Evolutionary conservation across 2,888 invertebrate species (phyloP), one percentile per base, ranked within the genome.

Genomic region (Acleris holmiana): DNA sequence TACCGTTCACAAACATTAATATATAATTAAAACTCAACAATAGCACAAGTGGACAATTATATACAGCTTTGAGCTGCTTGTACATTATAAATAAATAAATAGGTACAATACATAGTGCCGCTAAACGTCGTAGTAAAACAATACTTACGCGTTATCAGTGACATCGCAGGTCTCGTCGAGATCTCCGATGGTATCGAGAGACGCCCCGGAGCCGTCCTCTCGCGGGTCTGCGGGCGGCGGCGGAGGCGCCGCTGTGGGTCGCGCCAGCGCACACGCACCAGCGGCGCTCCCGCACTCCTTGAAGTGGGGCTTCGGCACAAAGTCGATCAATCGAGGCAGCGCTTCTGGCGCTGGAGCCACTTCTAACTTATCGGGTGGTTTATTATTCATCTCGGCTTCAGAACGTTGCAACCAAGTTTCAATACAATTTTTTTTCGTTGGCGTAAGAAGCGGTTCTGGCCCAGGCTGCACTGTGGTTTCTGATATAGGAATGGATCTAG

Each of bases 101-200:
- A n/a, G n/a, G n/a, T 19, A 23, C 13, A 17, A 3, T 25, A 40
- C 41, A 13, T 15, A 41, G 15, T 2, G 0, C 15, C 0, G 5
- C 4, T n/a, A 41, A 41, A 4, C 4, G 15, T n/a, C 4, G 1
- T 5, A 55, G 40, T 19, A 35, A 61, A 61, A 55, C 56, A 53
- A 41, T 75, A 92, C 92, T 91, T 75, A 92, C 93, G 79, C 76
- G 73, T 79, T 86, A 69, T 91, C 89, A 56, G 88, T 84, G 74
- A 88, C 83, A 72, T 92, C 89, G 71, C 82, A 82, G 67, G 93
- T 93, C 78, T 95, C 95, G 74, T 95, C 95, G 69, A 94, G 93
- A 83, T 95, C 96, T 18, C 95, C 95, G 71, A 96, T 96, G 23
- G 96, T 95, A 55, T 95, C 95, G 55, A 96, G 87, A 51, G 94